Percentiles rank a stretch among this genome's conserved stretches.
These are phyloP conservation scores for Tubulanus polymorphus DNA, from an alignment of 2,888 invertebrate genomes.

Conservation along the genomic window DNA sequence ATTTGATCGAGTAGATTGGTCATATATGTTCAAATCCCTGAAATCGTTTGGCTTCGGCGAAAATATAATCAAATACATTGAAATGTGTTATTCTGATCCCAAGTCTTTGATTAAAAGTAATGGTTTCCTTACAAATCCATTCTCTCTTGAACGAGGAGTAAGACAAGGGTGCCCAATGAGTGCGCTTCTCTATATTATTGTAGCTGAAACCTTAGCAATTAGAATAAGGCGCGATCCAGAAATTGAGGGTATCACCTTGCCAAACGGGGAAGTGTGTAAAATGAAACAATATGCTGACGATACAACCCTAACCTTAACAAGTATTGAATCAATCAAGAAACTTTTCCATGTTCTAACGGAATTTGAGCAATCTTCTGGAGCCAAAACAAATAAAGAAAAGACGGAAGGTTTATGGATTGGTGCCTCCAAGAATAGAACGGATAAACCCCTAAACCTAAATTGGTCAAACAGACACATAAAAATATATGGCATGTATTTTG, in stretches of 20 bases:
- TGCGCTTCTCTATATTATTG: slow-evolving; percentile 5
- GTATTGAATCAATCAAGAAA: background rate
- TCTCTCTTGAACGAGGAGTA: slow-evolving; percentile 7
- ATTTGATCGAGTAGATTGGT: slow-evolving; percentile 24
- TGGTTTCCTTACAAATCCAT: slow-evolving; percentile 4
- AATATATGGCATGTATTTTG: too few species aligned
- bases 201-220: slow-evolving; percentile 7
- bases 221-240: slow-evolving; percentile 4
- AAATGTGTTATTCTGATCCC: slow-evolving; percentile 19
- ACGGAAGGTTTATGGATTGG: too few species aligned
- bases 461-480: too few species aligned
- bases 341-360: background rate
- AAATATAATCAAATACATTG: slow-evolving; percentile 21
- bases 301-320: background rate
- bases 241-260: slow-evolving; percentile 12
- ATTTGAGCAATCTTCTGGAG: slow-evolving; percentile 4
- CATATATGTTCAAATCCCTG: slow-evolving; percentile 22
- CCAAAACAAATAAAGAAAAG: slow-evolving; percentile 6
- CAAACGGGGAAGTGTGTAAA: slow-evolving; percentile 7
- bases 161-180: slow-evolving; percentile 11
- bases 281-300: slow-evolving; percentile 13
- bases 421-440: too few species aligned
- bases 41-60: slow-evolving; percentile 21
- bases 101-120: slow-evolving; percentile 5
- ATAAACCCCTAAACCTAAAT: too few species aligned